Evolutionary conservation across 2,888 invertebrate species (phyloP).

Genomic region (Amiota minor): DNA sequence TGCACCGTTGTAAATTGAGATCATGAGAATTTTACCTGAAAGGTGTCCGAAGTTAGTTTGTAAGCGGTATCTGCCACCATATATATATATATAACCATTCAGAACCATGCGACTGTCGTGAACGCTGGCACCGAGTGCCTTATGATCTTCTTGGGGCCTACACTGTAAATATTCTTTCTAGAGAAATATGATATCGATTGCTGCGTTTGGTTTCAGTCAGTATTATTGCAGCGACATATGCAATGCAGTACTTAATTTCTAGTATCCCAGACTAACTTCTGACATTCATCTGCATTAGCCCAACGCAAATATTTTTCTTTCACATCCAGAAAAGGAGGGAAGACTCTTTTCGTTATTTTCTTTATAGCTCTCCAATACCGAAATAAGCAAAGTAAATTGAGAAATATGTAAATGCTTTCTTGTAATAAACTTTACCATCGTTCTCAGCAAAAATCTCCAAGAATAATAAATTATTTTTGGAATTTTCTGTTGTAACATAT

Average conservation of each 20-base stretch:
- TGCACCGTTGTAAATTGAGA: background rate
- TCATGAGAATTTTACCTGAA: background rate
- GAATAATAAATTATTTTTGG: background rate
- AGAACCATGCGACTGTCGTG: slow-evolving; percentile 1
- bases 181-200: background rate
- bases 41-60: background rate
- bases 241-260: no score
- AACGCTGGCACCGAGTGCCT: background rate
- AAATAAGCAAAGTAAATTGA: background rate
- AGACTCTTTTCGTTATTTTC: background rate
- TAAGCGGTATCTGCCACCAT: background rate
- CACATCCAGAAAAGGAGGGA: background rate
- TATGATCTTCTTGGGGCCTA: background rate
- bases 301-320: slow-evolving; percentile 1
- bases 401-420: background rate
- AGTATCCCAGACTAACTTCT: background rate
- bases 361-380: background rate
- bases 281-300: background rate
- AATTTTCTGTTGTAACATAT: no score
- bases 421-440: background rate
- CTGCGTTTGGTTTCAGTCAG: background rate
- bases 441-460: background rate
- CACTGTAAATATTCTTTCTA: background rate
- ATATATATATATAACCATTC: no score
- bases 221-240: background rate